These are phyloP conservation scores for Macrotis lagotis DNA, from an alignment of 2,113 vertebrate genomes.

Conservation along the genomic window DNA sequence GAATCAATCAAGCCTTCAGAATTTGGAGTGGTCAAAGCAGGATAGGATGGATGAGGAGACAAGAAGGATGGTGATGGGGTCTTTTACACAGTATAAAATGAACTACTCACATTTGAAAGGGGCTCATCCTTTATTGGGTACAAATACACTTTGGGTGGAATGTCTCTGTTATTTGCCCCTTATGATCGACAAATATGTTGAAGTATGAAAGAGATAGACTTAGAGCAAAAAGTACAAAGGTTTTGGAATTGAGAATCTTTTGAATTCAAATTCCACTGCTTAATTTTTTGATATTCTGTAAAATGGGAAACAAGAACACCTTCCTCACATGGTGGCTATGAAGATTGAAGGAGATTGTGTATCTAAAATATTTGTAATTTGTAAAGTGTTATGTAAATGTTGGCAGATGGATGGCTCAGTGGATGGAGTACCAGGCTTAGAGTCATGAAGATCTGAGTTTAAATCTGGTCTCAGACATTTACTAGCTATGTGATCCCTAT, in stretches of 20 bases:
- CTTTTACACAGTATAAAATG: neutral
- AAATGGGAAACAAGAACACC: neutral
- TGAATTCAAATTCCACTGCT: neutral
- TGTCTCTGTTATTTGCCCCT: neutral
- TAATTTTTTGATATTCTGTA: neutral
- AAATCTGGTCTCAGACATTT: neutral
- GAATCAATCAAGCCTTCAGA: slow-evolving; percentile 58
- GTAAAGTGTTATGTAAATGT: neutral
- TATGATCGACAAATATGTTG: neutral
- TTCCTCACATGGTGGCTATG: neutral
- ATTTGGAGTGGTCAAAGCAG: slow-evolving; percentile 53
- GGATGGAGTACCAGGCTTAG: neutral
- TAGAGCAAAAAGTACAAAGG: neutral
- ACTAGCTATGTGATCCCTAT: neutral
- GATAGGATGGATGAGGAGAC: slow-evolving; percentile 51
- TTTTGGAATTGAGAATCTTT: neutral
- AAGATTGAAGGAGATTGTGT: neutral
- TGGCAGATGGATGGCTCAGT: neutral
- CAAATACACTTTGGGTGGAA: neutral
- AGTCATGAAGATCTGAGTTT: neutral
- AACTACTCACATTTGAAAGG: neutral
- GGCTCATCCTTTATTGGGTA: neutral
- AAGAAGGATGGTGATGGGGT: slow-evolving; percentile 54
- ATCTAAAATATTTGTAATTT: neutral
- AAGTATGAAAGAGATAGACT: neutral